A percentile compares a stretch with the other conserved stretches of the same genome.
Evolutionary conservation across 2,888 invertebrate species (phyloP).

Genomic region (Mylabris sibirica): DNA sequence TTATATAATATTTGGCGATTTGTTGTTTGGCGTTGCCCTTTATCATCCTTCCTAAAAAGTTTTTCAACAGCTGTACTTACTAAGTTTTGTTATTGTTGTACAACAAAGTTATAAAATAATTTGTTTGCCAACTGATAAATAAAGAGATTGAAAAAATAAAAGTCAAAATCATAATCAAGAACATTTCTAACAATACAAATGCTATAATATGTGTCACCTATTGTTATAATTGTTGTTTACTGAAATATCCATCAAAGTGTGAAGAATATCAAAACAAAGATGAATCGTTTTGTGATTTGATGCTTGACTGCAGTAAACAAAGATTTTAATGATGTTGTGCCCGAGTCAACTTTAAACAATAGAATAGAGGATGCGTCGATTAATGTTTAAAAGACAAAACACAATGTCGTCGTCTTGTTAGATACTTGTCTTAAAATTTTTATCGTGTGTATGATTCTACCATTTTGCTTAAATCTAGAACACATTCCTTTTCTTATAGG

Average conservation of each 20-base stretch:
- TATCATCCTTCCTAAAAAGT: background rate
- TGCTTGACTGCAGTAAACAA: background rate
- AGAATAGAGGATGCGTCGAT: conserved; percentile 27
- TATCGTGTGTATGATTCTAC: conserved; percentile 20
- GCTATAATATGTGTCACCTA: background rate
- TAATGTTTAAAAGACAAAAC: conserved; percentile 31
- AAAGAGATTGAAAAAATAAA: background rate
- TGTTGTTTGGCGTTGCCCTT: background rate
- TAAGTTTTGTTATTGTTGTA: background rate
- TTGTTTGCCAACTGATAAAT: background rate
- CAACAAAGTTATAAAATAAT: background rate
- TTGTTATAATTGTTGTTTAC: background rate
- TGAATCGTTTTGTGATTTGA: background rate
- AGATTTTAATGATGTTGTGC: conserved; percentile 31
- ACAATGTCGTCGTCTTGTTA: conserved; percentile 21
- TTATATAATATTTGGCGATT: background rate
- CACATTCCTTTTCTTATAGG: conserved; percentile 21
- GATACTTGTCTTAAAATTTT: conserved; percentile 29
- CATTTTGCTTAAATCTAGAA: conserved; percentile 23
- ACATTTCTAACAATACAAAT: background rate
- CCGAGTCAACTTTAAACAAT: conserved; percentile 28
- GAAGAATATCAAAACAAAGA: background rate
- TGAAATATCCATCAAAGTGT: background rate
- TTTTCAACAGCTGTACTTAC: background rate
- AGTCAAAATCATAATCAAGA: background rate